Evolutionary conservation across 1,140 invertebrate species (phyloP), one percentile per base, ranked within the genome.

Genomic region (Trichonephila inaurata): DNA sequence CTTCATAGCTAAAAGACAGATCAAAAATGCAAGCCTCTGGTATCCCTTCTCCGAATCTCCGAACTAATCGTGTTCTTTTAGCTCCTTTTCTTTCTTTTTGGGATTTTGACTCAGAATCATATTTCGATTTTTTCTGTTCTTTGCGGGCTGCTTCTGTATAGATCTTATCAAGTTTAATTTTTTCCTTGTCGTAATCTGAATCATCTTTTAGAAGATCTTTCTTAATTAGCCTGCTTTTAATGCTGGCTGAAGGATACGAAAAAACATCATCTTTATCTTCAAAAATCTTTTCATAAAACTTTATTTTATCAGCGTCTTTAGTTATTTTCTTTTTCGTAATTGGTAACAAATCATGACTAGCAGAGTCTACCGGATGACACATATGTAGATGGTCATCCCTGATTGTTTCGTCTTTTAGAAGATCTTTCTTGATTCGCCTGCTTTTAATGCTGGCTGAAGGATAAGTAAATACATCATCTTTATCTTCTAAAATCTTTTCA

Each of bases 41-140:
- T 16, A 83, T 83, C 8, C 82, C 82, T 83, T 83, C 82, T 60
- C 82, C 82, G 21, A 83, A 83, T 60, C 82, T 83, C 1, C 51
- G 82, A 28, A 88, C 28, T 33, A 21, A 18, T 18, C 86, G 16
- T 24, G 86, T 51, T 89, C 96, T 97, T 94, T 96, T 96, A 33
- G 28, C 4, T 18, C 28, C 14, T 2, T 77, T 77, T 18, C 28
- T 24, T 19, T 33, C 72, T 6, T 5, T 33, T 1, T 14, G 18
- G 5, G 72, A 6, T 28, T 77, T 77, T 18, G 18, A 28, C 4
- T 40, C 72, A 24, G 18, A 33, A 7, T 6, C 18, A 19, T 64
- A 12, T 64, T 51, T 19, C 6, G 3, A 6, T 28, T 77, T 19
- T 77, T 16, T 18, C 16, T 2, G 28, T 6, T 33, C 4, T 77